These are phyloP conservation scores for Uria lomvia DNA, from an alignment of 2,113 vertebrate species.

Conservation along the genomic window DNA sequence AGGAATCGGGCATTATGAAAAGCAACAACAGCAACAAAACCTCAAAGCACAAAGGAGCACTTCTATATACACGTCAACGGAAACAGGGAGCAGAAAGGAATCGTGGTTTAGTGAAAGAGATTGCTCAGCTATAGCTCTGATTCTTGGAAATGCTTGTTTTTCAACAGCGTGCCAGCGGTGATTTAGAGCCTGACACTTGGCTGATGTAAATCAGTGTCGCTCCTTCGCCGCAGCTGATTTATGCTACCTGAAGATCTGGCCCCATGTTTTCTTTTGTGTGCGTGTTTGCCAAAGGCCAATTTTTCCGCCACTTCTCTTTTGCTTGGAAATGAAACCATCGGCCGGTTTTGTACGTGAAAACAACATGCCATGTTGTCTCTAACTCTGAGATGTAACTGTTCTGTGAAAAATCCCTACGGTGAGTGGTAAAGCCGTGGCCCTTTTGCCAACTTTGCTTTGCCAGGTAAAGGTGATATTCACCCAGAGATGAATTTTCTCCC, in stretches of 20 bases:
- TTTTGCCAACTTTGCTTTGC: background rate
- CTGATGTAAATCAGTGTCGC: constrained; percentile 49
- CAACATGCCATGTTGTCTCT: background rate
- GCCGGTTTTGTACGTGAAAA: background rate
- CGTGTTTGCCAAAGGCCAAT: background rate
- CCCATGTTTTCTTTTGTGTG: constrained; percentile 15
- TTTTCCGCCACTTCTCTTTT: background rate
- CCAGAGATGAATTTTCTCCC: background rate
- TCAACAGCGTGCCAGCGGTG: background rate
- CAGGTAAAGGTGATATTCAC: background rate
- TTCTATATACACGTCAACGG: constrained; percentile 5
- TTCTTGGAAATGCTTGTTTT: constrained; percentile 45
- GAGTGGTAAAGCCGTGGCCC: background rate
- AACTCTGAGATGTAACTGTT: background rate
- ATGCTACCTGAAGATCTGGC: constrained; percentile 26
- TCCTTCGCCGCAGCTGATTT: constrained; percentile 25
- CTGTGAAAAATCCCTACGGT: background rate
- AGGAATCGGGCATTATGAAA: background rate
- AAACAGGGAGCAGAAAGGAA: background rate
- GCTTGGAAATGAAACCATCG: background rate
- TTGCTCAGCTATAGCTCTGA: constrained; percentile 5
- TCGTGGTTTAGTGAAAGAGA: background rate
- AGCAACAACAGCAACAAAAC: constrained; percentile 25
- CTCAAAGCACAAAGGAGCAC: constrained; percentile 42
- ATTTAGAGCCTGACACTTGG: constrained; percentile 47